Conservation (phyloP, 2,888 invertebrate species). For the Nymphalis c-album region DNA sequence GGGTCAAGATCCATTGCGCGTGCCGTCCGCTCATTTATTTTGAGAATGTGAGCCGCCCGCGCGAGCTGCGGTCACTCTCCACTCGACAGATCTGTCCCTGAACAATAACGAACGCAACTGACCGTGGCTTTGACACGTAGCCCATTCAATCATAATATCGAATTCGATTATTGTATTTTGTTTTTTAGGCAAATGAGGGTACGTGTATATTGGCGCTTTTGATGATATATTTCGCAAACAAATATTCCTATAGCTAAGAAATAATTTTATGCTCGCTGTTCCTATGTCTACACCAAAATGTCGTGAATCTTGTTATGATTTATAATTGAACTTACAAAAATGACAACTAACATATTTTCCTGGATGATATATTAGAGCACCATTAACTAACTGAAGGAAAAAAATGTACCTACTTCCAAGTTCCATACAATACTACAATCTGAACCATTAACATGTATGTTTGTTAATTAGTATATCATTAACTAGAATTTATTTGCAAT, state of each 20-base stretch:
- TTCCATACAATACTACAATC: too few species aligned
- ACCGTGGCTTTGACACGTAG: constrained; percentile 9
- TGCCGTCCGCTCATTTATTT: constrained; percentile 21
- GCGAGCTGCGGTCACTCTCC: background rate
- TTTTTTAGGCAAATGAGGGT: constrained; percentile 5
- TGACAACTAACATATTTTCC: too few species aligned
- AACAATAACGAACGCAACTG: constrained; percentile 10
- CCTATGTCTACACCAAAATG: too few species aligned
- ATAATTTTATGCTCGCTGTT: too few species aligned
- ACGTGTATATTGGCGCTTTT: background rate
- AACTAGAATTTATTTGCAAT: constrained; percentile 6
- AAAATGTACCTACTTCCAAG: too few species aligned
- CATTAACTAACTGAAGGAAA: background rate
- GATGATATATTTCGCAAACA: background rate
- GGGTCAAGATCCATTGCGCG: constrained; percentile 37
- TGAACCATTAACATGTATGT: background rate
- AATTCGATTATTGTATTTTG: background rate
- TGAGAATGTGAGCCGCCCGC: constrained; percentile 7
- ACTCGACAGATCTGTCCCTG: background rate
- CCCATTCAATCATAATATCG: constrained; percentile 11
- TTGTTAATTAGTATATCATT: constrained; percentile 12
- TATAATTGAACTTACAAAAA: too few species aligned
- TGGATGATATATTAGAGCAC: too few species aligned
- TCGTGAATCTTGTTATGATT: too few species aligned
- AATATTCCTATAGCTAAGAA: background rate